These are phyloP conservation scores for Iselma pallidipennis DNA, from an alignment of 2,888 invertebrate species.

Conservation along the genomic window DNA sequence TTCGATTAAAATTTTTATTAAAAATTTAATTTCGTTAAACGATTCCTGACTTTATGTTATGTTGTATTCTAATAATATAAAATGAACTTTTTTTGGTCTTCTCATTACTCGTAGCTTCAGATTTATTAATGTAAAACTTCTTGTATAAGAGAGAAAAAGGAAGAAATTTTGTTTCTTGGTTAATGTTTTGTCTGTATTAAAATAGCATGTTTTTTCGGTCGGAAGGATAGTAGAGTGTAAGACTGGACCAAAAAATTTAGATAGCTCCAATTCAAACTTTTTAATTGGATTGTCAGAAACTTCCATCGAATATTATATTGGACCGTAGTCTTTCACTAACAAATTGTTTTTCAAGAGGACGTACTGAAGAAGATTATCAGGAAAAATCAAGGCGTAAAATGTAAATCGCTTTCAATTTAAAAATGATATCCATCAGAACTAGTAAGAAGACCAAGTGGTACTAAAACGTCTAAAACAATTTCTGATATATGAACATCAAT, in stretches of 20 bases:
- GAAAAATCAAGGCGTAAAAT: neutral
- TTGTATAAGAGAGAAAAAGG: too few species aligned
- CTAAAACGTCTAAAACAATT: neutral
- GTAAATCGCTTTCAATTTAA: neutral
- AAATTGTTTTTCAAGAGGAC: neutral
- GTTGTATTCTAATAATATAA: too few species aligned
- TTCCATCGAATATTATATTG: neutral
- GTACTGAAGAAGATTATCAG: neutral
- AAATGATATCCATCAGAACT: too few species aligned
- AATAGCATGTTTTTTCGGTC: too few species aligned
- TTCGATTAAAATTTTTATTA: conserved; percentile 26
- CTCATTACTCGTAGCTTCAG: too few species aligned
- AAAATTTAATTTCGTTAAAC: conserved; percentile 24
- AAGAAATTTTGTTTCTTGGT: too few species aligned
- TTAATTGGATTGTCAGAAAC: conserved; percentile 20
- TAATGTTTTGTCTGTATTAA: too few species aligned
- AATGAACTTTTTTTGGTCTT: too few species aligned
- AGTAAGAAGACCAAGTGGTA: neutral
- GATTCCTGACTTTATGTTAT: conserved; percentile 8
- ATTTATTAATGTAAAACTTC: too few species aligned
- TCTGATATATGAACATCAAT: neutral
- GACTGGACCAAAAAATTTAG: neutral
- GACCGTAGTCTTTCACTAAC: neutral
- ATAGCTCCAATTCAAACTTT: conserved; percentile 14
- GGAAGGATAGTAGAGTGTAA: neutral